Base-by-base conservation (phyloP, 2,113 vertebrate species). In the Smithornis capensis region DNA sequence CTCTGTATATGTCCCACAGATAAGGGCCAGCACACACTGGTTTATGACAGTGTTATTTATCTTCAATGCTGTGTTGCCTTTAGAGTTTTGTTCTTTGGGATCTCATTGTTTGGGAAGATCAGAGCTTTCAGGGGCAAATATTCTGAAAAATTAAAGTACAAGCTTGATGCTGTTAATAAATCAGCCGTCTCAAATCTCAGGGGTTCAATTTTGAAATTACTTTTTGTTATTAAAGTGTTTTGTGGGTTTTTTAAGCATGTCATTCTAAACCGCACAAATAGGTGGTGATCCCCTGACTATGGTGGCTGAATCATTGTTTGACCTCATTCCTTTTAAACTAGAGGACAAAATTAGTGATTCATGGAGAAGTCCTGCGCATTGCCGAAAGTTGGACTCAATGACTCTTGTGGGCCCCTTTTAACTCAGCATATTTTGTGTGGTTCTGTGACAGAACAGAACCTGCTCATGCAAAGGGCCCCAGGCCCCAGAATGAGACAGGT, bases 61-160 rank as follows among this genome's bases (percentile, higher is more conserved):
- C 84, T 91, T 90, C 67, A 60, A 52, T 1, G 4, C 59, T 2
- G 55, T 1, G 29, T 8, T 74, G 86, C 87, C 67, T 77, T 49
- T 67, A 47, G 75, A 67, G 42, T 65, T 93, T 85, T 90, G 50
- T 75, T 86, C 92, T 93, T 59, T 55, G 63, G 50, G 60, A 45
- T 78, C 69, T 79, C 44, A 28, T 83, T 73, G 63, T 92, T 69
- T 81, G 80, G n/a, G 33, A 70, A 55, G 59, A 83, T 89, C 52
- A 63, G 55, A 74, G 79, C 79, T 83, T 88, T 90, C 77, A 49
- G 45, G 92, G 53, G 75, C 92, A 90, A 90, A 70, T 35, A 64
- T 86, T 92, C 82, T 69, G 85, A 94, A 94, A 96, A 96, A 93
- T 90, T 95, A 80, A 93, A 93, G 62, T 22, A 33, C 1, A 1